Percentiles rank a stretch among this genome's conserved stretches.
Evolutionary conservation across 2,113 vertebrate genomes (phyloP).

Genomic region (Mustela lutreola): DNA sequence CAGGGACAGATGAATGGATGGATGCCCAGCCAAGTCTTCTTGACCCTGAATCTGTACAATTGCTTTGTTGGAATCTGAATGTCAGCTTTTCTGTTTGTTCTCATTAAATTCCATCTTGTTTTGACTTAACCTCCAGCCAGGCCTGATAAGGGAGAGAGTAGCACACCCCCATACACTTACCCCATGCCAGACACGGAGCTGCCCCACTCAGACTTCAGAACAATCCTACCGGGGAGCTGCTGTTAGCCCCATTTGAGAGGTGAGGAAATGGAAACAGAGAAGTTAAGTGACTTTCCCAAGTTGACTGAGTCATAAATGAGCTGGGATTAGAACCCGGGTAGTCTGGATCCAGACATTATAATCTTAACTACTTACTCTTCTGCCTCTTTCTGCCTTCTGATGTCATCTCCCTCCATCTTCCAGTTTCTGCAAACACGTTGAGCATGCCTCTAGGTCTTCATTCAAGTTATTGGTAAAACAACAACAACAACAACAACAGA

Average conservation of each 20-base stretch:
- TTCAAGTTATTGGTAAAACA: background rate
- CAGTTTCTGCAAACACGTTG: background rate
- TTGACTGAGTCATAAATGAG: background rate
- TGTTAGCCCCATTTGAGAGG: background rate
- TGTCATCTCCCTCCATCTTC: background rate
- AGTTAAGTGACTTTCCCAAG: background rate
- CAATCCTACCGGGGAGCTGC: background rate
- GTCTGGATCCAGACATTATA: background rate
- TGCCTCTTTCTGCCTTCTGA: background rate
- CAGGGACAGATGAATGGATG: background rate
- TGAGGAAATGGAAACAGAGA: slow-evolving; percentile 19
- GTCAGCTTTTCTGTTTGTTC: slow-evolving; percentile 13
- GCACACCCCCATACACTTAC: background rate
- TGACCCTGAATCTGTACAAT: slow-evolving; percentile 28
- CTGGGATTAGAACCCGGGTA: background rate
- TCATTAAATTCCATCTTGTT: slow-evolving; percentile 9
- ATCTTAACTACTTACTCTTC: background rate
- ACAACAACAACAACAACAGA: background rate
- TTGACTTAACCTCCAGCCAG: slow-evolving; percentile 11
- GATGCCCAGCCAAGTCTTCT: background rate
- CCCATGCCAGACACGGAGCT: background rate
- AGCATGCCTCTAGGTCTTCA: background rate
- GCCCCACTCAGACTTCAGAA: background rate
- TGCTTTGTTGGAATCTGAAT: slow-evolving; percentile 22
- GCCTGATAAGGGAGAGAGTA: background rate